Conservation (phyloP, 2,888 invertebrate genomes). For the Xestia c-nigrum region DNA sequence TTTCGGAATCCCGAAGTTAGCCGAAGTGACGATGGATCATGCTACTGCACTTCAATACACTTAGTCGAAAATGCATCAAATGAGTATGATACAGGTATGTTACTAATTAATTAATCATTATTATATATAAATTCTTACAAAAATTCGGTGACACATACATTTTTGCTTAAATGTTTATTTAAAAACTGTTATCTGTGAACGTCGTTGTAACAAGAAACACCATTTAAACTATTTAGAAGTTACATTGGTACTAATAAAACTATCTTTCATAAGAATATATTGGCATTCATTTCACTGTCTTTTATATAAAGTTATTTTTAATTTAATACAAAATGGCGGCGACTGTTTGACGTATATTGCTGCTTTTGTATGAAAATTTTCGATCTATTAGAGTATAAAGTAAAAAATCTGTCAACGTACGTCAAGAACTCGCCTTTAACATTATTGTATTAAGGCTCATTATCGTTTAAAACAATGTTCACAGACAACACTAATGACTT, state of each 20-base stretch:
- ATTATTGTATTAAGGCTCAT: slow-evolving; percentile 3
- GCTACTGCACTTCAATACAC: slow-evolving; percentile 62
- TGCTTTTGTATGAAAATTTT: slow-evolving; percentile 30
- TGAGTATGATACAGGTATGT: slow-evolving; percentile 89
- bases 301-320: slow-evolving; percentile 47
- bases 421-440: slow-evolving; percentile 19
- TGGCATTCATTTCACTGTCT: slow-evolving; percentile 59
- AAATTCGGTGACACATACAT: slow-evolving; percentile 81
- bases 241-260: slow-evolving; percentile 46
- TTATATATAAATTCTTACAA: slow-evolving; percentile 84
- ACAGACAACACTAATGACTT: slow-evolving; percentile 64
- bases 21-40: slow-evolving; percentile 40
- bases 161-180: slow-evolving; percentile 76
- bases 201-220: slow-evolving; percentile 24
- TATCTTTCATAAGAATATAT: slow-evolving; percentile 62
- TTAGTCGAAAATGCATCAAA: slow-evolving; percentile 85
- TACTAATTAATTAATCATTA: slow-evolving; percentile 68
- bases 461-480: slow-evolving; percentile 47
- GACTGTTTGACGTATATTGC: slow-evolving; percentile 35
- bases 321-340: slow-evolving; percentile 12
- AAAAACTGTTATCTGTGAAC: slow-evolving; percentile 53
- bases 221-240: slow-evolving; percentile 33
- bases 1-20: slow-evolving; percentile 11
- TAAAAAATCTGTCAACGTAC: slow-evolving; percentile 49
- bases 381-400: slow-evolving; percentile 36